phyloP scores from a whole-genome alignment of 2,797 vertebrate species.

The Sebastes miniatus region DNA sequence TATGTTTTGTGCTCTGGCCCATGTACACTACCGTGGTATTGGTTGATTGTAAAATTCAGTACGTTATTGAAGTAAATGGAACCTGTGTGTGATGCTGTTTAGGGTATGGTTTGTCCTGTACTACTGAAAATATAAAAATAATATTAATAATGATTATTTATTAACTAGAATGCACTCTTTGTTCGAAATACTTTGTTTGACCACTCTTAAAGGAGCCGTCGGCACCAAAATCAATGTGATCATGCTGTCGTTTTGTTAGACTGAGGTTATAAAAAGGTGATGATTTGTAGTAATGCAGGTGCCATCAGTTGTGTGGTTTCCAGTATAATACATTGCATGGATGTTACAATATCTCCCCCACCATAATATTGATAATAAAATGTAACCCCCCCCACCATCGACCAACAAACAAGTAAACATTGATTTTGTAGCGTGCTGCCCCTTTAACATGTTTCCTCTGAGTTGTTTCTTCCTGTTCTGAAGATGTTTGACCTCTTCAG shows the following conservation, averaged over 20 bases:
- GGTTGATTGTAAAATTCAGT: constrained; percentile 80
- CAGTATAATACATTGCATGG: constrained; percentile 62
- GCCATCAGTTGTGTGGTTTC: constrained; percentile 43
- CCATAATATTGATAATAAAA: constrained; percentile 25
- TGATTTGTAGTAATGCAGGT: constrained; percentile 42
- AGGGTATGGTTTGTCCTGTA: constrained; percentile 81
- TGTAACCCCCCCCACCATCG: neutral
- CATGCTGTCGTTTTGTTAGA: constrained; percentile 49
- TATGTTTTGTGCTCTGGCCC: constrained; percentile 74
- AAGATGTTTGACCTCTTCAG: constrained; percentile 71
- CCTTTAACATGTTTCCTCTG: constrained; percentile 55
- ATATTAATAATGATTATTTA: constrained; percentile 58
- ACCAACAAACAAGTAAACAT: constrained; percentile 38
- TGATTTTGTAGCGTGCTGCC: constrained; percentile 58
- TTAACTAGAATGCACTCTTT: constrained; percentile 66
- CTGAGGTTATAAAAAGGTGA: constrained; percentile 40
- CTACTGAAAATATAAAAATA: constrained; percentile 58
- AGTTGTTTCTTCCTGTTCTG: constrained; percentile 62
- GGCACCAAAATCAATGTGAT: constrained; percentile 36
- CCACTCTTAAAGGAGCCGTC: constrained; percentile 47
- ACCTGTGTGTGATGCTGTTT: constrained; percentile 80
- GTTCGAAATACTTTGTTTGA: constrained; percentile 68
- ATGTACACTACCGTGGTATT: constrained; percentile 73
- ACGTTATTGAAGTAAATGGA: constrained; percentile 79
- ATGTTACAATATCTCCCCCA: constrained; percentile 42